Percentiles rank a stretch among this genome's conserved stretches.
Conservation (phyloP, 2,797 vertebrate species). For the Poeciliopsis gracilis region DNA sequence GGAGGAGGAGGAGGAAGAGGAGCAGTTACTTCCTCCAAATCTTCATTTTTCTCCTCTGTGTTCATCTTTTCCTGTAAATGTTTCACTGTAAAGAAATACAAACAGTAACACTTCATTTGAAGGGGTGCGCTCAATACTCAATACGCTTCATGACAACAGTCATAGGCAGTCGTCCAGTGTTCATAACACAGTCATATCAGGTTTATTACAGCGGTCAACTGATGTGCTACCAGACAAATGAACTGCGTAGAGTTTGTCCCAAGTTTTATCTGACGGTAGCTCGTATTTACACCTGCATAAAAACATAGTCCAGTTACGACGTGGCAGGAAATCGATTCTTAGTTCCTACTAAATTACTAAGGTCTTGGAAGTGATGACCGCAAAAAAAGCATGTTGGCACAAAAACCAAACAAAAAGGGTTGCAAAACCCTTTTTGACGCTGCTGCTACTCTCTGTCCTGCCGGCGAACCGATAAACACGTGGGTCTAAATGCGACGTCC, state of each 20-base stretch:
- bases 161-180: no score
- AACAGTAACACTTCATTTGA: no score
- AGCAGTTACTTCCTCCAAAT: constrained; percentile 23
- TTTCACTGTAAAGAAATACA: constrained; percentile 53
- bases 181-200: no score
- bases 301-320: background rate
- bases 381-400: background rate
- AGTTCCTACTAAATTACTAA: background rate
- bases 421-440: background rate
- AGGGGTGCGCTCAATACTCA: no score
- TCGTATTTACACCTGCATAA: no score
- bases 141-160: no score
- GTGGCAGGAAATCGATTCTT: background rate
- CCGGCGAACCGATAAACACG: background rate
- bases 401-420: background rate
- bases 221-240: no score
- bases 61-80: constrained; percentile 51
- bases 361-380: background rate
- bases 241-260: background rate
- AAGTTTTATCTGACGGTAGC: background rate
- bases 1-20: constrained; percentile 12
- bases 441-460: background rate
- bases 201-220: no score
- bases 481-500: background rate
- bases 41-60: constrained; percentile 3